Percentiles rank a stretch among this genome's conserved stretches.
Evolutionary conservation across 2,888 invertebrate genomes (phyloP).

Genomic region (Drosophila ezoana): DNA sequence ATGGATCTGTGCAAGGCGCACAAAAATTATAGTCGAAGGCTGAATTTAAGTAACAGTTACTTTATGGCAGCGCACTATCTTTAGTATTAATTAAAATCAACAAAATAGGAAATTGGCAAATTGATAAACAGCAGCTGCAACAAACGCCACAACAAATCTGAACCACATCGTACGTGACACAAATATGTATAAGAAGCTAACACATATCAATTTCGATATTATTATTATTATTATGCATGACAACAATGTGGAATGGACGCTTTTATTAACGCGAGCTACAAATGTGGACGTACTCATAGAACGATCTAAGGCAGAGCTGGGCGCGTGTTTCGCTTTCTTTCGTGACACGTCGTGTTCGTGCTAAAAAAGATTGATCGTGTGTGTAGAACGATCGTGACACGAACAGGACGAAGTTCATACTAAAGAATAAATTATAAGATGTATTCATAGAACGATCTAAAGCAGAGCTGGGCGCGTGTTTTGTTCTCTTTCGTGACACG

Average conservation of each 20-base stretch:
- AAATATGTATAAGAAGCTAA: slow-evolving; percentile 24
- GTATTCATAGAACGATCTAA: slow-evolving; percentile 2
- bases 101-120: slow-evolving; percentile 74
- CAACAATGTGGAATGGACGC: slow-evolving; percentile 12
- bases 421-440: too few species aligned
- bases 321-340: not conserved
- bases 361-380: too few species aligned
- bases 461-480: not conserved
- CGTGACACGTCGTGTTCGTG: not conserved
- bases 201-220: slow-evolving; percentile 23
- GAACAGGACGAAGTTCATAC: too few species aligned
- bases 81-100: slow-evolving; percentile 76
- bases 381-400: too few species aligned
- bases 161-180: slow-evolving; percentile 46
- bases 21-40: slow-evolving; percentile 65
- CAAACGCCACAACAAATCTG: slow-evolving; percentile 23
- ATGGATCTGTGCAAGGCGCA: slow-evolving; percentile 65
- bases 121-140: slow-evolving; percentile 62
- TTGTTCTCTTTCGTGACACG: not conserved
- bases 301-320: slow-evolving; percentile 3
- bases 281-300: not conserved
- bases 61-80: slow-evolving; percentile 67
- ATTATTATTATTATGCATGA: slow-evolving; percentile 30
- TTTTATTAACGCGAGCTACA: slow-evolving; percentile 4
- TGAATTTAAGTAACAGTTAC: slow-evolving; percentile 59